Evolutionary conservation across 2,797 vertebrate genomes (phyloP).

Genomic region (Labeo calbasu): DNA sequence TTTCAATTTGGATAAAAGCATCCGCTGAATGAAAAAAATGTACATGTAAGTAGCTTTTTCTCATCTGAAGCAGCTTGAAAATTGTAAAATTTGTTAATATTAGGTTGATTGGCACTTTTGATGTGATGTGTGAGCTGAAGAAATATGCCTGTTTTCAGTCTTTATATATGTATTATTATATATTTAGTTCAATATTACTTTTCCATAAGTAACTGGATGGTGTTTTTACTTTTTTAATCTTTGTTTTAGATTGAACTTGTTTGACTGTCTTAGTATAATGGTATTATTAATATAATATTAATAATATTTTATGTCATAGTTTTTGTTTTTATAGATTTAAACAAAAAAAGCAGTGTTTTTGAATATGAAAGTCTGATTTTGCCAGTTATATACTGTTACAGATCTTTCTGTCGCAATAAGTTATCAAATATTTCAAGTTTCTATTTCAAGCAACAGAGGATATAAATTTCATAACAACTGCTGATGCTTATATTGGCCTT

Average conservation of each 20-base stretch:
- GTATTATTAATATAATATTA: neutral
- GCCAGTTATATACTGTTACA: neutral
- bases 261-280: neutral
- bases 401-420: neutral
- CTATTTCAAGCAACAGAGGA: neutral
- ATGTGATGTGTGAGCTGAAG: neutral
- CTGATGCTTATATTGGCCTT: conserved; percentile 32
- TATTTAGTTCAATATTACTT: neutral
- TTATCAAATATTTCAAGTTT: neutral
- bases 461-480: conserved; percentile 28
- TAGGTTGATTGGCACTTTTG: neutral
- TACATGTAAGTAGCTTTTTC: neutral
- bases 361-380: neutral
- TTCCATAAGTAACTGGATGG: neutral
- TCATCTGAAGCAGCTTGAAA: neutral
- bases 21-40: neutral
- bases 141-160: too few relatives aligned
- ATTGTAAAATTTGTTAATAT: neutral
- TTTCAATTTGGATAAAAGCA: neutral
- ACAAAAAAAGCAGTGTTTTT: too few relatives aligned
- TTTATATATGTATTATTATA: too few relatives aligned
- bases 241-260: neutral
- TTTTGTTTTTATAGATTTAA: neutral
- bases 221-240: neutral
- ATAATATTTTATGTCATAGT: neutral